phyloP scores from a whole-genome alignment of 1,140 invertebrate genomes.

The Ylistrum balloti region DNA sequence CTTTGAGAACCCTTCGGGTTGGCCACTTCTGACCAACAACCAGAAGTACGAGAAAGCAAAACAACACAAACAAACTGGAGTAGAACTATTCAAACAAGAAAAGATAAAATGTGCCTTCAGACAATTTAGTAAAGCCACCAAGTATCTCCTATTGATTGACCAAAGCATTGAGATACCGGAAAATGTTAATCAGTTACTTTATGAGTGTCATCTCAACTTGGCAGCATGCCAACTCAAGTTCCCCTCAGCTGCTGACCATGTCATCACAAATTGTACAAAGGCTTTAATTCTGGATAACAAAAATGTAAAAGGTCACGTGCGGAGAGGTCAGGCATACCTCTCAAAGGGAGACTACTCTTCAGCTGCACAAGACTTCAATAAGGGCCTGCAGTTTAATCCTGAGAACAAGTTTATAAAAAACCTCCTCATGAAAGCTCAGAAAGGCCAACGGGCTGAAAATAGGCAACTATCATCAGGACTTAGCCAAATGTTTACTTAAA shows the following conservation, averaged over 20 bases:
- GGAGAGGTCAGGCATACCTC: neutral
- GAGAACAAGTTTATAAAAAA: neutral
- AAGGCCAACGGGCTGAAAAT: neutral
- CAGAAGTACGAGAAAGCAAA: conserved; percentile 32
- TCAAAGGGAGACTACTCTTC: conserved; percentile 13
- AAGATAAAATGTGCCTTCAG: neutral
- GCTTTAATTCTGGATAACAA: neutral
- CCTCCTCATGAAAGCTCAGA: neutral
- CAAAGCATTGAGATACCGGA: neutral
- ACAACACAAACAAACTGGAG: neutral
- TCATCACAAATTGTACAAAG: neutral
- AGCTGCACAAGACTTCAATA: neutral
- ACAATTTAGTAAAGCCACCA: conserved; percentile 20
- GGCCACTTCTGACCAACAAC: neutral
- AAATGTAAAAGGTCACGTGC: neutral
- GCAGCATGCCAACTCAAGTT: conserved; percentile 24
- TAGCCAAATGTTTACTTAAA: neutral
- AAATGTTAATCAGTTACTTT: neutral
- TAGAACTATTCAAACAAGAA: neutral
- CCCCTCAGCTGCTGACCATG: neutral
- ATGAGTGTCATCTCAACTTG: neutral
- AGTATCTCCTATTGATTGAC: neutral
- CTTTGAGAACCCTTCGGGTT: neutral
- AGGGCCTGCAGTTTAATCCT: conserved; percentile 10
- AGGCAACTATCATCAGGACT: conserved; percentile 3